Evolutionary conservation across 2,888 invertebrate species (phyloP).

Genomic region (Graphium colonna): DNA sequence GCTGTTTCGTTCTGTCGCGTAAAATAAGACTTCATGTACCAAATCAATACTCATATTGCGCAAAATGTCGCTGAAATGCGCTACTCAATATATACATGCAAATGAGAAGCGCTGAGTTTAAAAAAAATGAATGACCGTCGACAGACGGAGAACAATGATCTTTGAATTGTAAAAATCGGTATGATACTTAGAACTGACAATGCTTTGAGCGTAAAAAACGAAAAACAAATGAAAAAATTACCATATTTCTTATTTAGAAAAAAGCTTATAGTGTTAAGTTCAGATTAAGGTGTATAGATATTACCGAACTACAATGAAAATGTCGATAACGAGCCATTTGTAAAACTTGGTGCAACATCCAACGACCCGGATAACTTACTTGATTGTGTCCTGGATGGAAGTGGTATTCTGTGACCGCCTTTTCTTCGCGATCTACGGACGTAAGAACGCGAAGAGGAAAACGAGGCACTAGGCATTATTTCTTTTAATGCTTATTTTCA

Average conservation of each 20-base stretch:
- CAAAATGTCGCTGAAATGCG: slow-evolving; percentile 75
- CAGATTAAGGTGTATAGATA: slow-evolving; percentile 31
- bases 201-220: slow-evolving; percentile 7
- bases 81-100: slow-evolving; percentile 43
- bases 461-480: slow-evolving; percentile 97
- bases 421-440: slow-evolving; percentile 95
- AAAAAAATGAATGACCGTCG: slow-evolving; percentile 47
- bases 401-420: slow-evolving; percentile 92
- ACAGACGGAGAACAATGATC: slow-evolving; percentile 56
- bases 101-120: slow-evolving; percentile 33
- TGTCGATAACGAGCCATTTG: slow-evolving; percentile 54
- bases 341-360: slow-evolving; percentile 62
- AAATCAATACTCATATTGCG: slow-evolving; percentile 77
- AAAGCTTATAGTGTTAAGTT: background rate
- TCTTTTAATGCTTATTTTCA: slow-evolving; percentile 77
- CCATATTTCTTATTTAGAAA: background rate
- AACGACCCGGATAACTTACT: slow-evolving; percentile 83
- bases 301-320: slow-evolving; percentile 46
- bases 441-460: slow-evolving; percentile 95
- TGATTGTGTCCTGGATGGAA: slow-evolving; percentile 89
- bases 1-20: slow-evolving; percentile 70
- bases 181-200: slow-evolving; percentile 38
- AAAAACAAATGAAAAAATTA: slow-evolving; percentile 1
- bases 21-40: slow-evolving; percentile 65
- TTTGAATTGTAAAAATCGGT: slow-evolving; percentile 19